Base-by-base conservation (phyloP, 2,888 invertebrate genomes). In the Carterocephalus palaemon region DNA sequence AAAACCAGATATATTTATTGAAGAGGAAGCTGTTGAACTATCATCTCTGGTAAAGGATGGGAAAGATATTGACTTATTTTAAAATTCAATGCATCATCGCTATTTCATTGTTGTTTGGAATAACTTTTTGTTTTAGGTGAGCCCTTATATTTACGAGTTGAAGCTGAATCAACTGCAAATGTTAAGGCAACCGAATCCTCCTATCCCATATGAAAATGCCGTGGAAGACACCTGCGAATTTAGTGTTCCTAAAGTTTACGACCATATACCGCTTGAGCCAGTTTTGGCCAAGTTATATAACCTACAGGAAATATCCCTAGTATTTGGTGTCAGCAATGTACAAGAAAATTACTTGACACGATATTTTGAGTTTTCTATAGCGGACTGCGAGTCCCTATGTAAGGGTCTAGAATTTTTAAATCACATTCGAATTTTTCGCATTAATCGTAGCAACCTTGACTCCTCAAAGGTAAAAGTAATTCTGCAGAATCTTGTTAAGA, bases 381-480 rank as follows among this genome's bases (percentile, higher is more conserved):
- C 71, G 3, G 92, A 92, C 58, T 90, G 89, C 49, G 72, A 84
- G 45, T 88, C 84, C 7, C 72, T 92, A 4, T 91, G 91, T 42
- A 68, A 70, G 34, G 89, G 89, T 2, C 60, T 88, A 1, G 74
- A 79, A 55, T 57, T 76, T 43, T 75, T 91, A 42, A 67, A 62
- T 41, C 70, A 82, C 49, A 59, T 92, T 16, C 82, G 65, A 59
- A 68, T 85, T 33, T 82, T 92, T 45, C 78, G 88, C 28, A 79
- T 92, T 7, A 91, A 90, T 47, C 79, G 89, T 23, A 91, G 91
- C 55, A 88, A 87, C 53, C 64, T 92, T 28, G 89, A 90, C 59
- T 89, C 89, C 57, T 75, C 79, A 0, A 89, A 90, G 64, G 86
- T 86, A 0, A 90, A 90, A 45, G 68, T 89, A 1, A 78, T 92